Base-by-base conservation (phyloP, 2,888 invertebrate species). In the Dryomyza anilis region DNA sequence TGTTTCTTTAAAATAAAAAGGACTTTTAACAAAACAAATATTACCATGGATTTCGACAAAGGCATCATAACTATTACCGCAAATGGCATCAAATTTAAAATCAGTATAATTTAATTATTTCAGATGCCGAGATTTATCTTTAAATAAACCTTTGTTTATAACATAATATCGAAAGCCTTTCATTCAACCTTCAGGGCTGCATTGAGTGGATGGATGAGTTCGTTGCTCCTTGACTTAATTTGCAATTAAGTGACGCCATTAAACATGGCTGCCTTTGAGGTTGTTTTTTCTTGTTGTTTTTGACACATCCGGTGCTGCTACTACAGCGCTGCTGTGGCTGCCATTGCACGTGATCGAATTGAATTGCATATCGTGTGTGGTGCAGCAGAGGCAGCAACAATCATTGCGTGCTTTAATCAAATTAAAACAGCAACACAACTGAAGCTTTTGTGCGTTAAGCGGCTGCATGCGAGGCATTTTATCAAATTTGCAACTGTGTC, bases 401-500 rank as follows among this genome's bases (percentile, higher is more conserved):
- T 16, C 29, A 52, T 52, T 25, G 50, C 50, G 29, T 52, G 50
- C 27, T 52, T 52, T 52, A 52, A 52, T 52, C 50, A 25, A 52
- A 52, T 52, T 8, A 52, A 52, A 52, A 52, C 25, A 16, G 16
- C 23, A 52, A 27, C n/a, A 52, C 23, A 25, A 27, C 50, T 23
- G 16, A 25, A 52, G 16, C 50, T 52, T 52, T 52, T 52, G 50
- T 52, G 50, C 50, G 50, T 52, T 29, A 25, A 14, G n/a, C 4
- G n/a, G 6, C 27, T 21, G 50, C 50, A 52, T 14, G 12, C 23
- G 25, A 16, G 27, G 23, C 27, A 50, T 43, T 43, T 43, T 16
- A 43, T 43, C 43, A 19, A 43, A 43, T 43, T 43, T 43, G 16
- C 19, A 43, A 43, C 16, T 43, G 8, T 43, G 43, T 43, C 43